Conservation (phyloP, 2,797 vertebrate species). For the Xenentodon cancila region DNA sequence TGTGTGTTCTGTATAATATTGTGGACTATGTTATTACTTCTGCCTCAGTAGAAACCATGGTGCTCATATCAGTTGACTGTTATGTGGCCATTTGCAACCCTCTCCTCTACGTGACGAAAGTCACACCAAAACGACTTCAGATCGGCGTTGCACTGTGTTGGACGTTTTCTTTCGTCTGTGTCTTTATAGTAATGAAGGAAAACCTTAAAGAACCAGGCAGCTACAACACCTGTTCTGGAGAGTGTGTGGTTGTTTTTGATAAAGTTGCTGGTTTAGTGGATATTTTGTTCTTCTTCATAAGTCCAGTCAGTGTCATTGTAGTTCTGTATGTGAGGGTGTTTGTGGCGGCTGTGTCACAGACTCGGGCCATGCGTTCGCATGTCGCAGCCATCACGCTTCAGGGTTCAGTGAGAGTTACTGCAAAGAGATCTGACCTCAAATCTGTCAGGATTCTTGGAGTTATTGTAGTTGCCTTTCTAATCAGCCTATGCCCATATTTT, state of each 20-base stretch:
- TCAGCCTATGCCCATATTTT: no score
- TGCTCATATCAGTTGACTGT: no score
- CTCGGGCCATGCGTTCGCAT: conserved; percentile 4
- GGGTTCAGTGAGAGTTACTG: no score
- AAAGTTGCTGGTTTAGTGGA: no score
- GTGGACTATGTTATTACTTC: background rate
- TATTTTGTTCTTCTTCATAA: no score
- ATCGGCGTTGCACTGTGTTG: conserved; percentile 12
- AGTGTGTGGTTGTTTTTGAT: background rate
- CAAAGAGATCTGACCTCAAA: no score
- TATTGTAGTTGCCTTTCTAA: no score
- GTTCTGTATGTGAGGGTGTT: no score
- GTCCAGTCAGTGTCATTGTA: no score
- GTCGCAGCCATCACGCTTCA: no score
- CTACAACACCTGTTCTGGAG: conserved; percentile 9
- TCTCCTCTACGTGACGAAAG: conserved; percentile 44
- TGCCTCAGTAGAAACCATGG: no score
- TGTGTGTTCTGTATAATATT: background rate
- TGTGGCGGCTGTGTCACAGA: conserved; percentile 20
- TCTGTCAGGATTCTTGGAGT: no score
- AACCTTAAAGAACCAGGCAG: conserved; percentile 1
- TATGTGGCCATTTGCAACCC: conserved; percentile 24
- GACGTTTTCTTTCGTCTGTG: conserved; percentile 1
- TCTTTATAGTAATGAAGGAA: background rate
- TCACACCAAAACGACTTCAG: conserved; percentile 27